Evolutionary conservation across 2,888 invertebrate genomes (phyloP).

Genomic region (Agrochola lychnidis): DNA sequence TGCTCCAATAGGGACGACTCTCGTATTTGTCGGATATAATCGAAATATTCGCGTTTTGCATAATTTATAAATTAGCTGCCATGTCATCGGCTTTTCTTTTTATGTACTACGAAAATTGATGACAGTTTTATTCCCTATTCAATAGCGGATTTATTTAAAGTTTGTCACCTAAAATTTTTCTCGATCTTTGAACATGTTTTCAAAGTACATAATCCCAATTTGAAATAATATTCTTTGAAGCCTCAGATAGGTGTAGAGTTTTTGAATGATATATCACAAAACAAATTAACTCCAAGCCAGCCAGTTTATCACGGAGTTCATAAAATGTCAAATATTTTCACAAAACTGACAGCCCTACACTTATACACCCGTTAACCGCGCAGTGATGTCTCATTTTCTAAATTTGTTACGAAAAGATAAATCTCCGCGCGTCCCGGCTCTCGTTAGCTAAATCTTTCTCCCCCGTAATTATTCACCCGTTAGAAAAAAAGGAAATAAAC

Average conservation of each 20-base stretch:
- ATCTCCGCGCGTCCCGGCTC: conserved; percentile 85
- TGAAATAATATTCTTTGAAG: conserved; percentile 11
- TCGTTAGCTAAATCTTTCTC: conserved; percentile 89
- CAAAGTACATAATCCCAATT: neutral
- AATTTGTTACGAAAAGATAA: conserved; percentile 89
- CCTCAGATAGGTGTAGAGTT: conserved; percentile 23
- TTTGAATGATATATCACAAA: conserved; percentile 38
- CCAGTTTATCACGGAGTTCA: conserved; percentile 43
- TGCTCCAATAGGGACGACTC: conserved; percentile 55
- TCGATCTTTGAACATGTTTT: neutral
- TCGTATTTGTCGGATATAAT: neutral
- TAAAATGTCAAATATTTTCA: conserved; percentile 57
- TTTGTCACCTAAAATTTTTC: neutral
- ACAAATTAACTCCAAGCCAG: conserved; percentile 48
- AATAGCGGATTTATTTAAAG: neutral
- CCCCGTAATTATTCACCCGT: conserved; percentile 86
- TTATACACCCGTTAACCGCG: conserved; percentile 69
- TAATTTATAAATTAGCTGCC: conserved; percentile 16
- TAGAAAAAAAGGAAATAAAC: conserved; percentile 79
- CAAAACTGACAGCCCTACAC: conserved; percentile 63
- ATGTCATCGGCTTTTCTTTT: conserved; percentile 13
- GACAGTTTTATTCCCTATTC: conserved; percentile 8
- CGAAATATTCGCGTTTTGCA: conserved; percentile 1
- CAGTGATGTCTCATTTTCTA: conserved; percentile 90
- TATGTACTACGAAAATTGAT: conserved; percentile 5